These are phyloP conservation scores for Antheraea yamamai DNA, from an alignment of 2,888 invertebrate genomes.

Conservation along the genomic window DNA sequence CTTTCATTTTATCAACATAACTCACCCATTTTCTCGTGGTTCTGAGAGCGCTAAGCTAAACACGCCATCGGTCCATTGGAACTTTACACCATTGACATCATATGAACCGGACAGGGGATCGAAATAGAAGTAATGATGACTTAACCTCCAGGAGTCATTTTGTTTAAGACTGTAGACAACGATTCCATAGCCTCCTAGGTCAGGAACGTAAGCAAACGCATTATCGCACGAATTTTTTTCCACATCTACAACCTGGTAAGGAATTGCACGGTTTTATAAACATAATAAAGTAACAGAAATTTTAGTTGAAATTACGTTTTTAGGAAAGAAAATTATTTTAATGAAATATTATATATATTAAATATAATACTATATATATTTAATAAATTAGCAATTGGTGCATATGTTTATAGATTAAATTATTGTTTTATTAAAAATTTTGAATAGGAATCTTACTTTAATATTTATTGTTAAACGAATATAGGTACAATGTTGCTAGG, in stretches of 20 bases:
- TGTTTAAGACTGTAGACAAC: slow-evolving; percentile 89
- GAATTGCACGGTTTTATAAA: neutral
- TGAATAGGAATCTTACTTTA: neutral
- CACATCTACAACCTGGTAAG: slow-evolving; percentile 85
- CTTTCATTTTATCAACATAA: slow-evolving; percentile 2
- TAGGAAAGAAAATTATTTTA: neutral
- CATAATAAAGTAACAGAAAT: neutral
- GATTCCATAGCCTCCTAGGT: slow-evolving; percentile 88
- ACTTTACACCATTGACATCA: slow-evolving; percentile 89
- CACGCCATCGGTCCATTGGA: slow-evolving; percentile 94
- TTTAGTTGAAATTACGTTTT: neutral
- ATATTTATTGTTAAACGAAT: neutral
- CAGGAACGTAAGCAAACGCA: slow-evolving; percentile 90
- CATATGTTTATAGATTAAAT: no score
- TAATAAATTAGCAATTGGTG: no score
- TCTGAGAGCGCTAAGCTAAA: slow-evolving; percentile 88
- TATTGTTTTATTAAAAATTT: neutral
- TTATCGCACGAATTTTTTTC: slow-evolving; percentile 86
- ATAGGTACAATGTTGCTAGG: neutral
- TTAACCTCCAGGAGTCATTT: slow-evolving; percentile 89
- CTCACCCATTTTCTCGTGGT: slow-evolving; percentile 80
- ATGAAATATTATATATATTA: no score
- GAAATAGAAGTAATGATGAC: slow-evolving; percentile 92
- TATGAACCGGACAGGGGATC: slow-evolving; percentile 90
- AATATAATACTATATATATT: no score